Conservation (phyloP, 92 coral and sea anemone species). For the Bergia sp. region DNA sequence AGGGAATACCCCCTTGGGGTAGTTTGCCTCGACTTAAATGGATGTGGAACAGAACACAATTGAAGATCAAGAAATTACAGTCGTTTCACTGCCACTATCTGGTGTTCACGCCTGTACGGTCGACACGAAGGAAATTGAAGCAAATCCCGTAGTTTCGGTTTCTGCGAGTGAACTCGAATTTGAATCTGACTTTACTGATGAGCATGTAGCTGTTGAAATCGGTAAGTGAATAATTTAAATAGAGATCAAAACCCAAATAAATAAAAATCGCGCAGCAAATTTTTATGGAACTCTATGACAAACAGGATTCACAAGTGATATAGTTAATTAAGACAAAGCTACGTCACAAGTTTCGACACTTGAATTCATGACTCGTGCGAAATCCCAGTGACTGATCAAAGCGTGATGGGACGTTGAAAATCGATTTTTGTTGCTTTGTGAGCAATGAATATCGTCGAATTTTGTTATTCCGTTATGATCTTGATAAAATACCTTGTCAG, state of each 20-base stretch:
- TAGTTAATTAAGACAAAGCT: background rate
- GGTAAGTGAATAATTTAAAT: slow-evolving; percentile 51
- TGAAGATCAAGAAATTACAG: slow-evolving; percentile 47
- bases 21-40: slow-evolving; percentile 13
- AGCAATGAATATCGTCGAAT: too few relatives aligned
- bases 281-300: too few relatives aligned
- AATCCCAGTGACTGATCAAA: too few relatives aligned
- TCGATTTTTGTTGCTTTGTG: too few relatives aligned
- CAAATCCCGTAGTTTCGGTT: slow-evolving; percentile 52
- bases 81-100: slow-evolving; percentile 22
- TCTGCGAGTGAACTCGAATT: slow-evolving; percentile 63
- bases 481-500: too few relatives aligned
- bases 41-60: slow-evolving; percentile 54
- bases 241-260: background rate
- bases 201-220: slow-evolving; percentile 60
- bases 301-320: background rate
- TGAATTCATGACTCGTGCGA: too few relatives aligned
- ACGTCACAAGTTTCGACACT: too few relatives aligned
- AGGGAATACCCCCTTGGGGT: slow-evolving; percentile 40
- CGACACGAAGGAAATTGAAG: slow-evolving; percentile 76
- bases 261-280: too few relatives aligned
- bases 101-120: slow-evolving; percentile 57
- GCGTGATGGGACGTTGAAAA: too few relatives aligned
- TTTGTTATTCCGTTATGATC: too few relatives aligned
- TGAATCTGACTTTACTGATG: slow-evolving; percentile 58